These are phyloP conservation scores for Falco punctatus DNA, from an alignment of 2,113 vertebrate species.

Conservation along the genomic window DNA sequence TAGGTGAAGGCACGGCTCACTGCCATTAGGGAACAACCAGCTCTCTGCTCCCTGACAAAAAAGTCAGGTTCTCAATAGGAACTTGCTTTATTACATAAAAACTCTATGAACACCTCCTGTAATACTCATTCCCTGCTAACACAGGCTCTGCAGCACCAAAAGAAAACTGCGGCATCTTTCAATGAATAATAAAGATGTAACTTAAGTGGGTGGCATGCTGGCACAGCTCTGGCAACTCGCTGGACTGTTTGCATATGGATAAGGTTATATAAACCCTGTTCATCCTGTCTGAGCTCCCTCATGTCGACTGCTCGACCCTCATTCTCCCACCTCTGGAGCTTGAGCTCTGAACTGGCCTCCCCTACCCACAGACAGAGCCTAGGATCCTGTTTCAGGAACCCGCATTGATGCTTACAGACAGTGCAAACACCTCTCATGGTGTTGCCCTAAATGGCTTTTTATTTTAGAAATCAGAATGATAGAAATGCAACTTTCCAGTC, in stretches of 20 bases:
- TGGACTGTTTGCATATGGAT: conserved; percentile 58
- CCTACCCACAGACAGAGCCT: not conserved
- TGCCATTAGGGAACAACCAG: not conserved
- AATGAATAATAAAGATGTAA: conserved; percentile 50
- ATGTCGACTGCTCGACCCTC: not conserved
- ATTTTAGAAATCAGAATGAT: not conserved
- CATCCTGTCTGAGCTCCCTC: not conserved
- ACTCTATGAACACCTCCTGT: not conserved
- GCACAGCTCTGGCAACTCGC: conserved; percentile 46
- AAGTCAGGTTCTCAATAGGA: not conserved
- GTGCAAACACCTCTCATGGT: not conserved
- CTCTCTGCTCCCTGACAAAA: not conserved
- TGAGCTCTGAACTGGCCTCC: not conserved
- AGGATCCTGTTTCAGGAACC: not conserved
- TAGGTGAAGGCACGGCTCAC: not conserved
- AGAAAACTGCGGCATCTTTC: conserved; percentile 31
- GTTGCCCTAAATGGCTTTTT: not conserved
- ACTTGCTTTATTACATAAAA: not conserved
- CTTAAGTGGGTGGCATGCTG: conserved; percentile 39
- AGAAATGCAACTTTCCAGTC: not conserved
- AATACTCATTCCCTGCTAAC: not conserved
- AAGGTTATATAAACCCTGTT: conserved; percentile 53
- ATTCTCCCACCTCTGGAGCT: not conserved
- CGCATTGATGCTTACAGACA: not conserved
- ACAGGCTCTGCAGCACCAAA: not conserved